Evolutionary conservation across 2,888 invertebrate genomes (phyloP).

Genomic region (Tinea semifulvella): DNA sequence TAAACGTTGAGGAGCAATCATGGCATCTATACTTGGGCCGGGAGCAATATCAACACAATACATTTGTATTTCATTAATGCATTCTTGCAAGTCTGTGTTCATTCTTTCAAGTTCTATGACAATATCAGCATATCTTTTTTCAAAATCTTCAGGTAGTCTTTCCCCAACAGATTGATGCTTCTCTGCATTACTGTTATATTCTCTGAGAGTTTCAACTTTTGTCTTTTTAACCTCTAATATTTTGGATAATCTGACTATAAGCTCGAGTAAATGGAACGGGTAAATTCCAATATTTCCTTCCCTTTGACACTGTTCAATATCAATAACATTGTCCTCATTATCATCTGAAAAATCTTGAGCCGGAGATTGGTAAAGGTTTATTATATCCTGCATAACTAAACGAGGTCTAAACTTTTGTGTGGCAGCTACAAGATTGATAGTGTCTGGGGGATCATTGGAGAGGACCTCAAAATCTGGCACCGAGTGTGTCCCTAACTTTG

Average conservation of each 20-base stretch:
- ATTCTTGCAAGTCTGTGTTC: constrained; percentile 87
- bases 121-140: constrained; percentile 86
- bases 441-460: constrained; percentile 91
- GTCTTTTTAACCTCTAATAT: constrained; percentile 83
- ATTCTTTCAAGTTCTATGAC: constrained; percentile 91
- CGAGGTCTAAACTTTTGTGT: constrained; percentile 82
- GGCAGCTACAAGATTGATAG: constrained; percentile 85
- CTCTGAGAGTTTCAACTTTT: constrained; percentile 81
- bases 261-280: constrained; percentile 84
- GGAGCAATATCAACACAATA: constrained; percentile 88
- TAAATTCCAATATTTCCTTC: constrained; percentile 77
- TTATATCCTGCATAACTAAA: constrained; percentile 66
- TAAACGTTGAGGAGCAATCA: constrained; percentile 88
- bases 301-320: constrained; percentile 54
- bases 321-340: constrained; percentile 78
- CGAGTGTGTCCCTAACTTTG: constrained; percentile 92
- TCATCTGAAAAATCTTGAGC: constrained; percentile 45
- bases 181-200: constrained; percentile 92
- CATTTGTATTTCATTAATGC: constrained; percentile 84
- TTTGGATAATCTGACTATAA: constrained; percentile 87
- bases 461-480: constrained; percentile 97
- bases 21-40: constrained; percentile 85
- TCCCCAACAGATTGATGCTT: constrained; percentile 83
- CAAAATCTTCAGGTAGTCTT: constrained; percentile 85
- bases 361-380: constrained; percentile 49